A percentile compares a stretch with the other conserved stretches of the same genome.
Conservation (phyloP, 2,797 vertebrate species). For the Sebastes dallii region DNA sequence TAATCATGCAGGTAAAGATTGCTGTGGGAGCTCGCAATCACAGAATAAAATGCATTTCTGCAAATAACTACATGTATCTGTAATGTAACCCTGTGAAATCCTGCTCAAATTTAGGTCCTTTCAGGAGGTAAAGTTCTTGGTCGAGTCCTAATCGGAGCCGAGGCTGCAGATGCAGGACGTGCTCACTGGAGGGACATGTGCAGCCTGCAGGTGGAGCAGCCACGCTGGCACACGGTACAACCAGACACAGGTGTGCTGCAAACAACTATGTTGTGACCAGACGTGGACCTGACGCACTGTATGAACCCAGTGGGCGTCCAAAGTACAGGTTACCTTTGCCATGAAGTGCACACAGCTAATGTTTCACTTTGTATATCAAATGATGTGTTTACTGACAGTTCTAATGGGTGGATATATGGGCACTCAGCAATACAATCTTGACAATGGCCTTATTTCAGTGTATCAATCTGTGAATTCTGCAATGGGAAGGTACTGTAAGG, state of each 20-base stretch:
- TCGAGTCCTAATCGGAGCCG: constrained; percentile 69
- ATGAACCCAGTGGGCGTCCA: neutral
- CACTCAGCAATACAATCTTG: neutral
- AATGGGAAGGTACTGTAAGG: neutral
- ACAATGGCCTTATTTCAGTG: constrained; percentile 29
- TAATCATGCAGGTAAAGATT: constrained; percentile 71
- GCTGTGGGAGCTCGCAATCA: neutral
- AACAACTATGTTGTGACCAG: neutral
- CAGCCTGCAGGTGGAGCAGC: constrained; percentile 72
- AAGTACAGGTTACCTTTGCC: neutral
- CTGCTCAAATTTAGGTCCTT: constrained; percentile 56
- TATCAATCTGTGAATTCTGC: neutral
- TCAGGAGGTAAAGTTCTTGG: constrained; percentile 61
- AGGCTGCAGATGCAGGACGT: constrained; percentile 58
- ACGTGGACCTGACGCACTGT: neutral
- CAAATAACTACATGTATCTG: neutral
- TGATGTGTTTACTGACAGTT: neutral
- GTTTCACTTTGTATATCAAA: neutral
- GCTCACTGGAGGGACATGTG: constrained; percentile 83
- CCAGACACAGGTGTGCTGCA: constrained; percentile 25
- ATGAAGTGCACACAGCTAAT: neutral
- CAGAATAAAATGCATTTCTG: neutral
- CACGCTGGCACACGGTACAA: constrained; percentile 77
- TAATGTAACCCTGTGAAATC: neutral
- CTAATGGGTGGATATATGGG: neutral